phyloP scores from a whole-genome alignment of 2,797 vertebrate genomes.

The Gymnocypris eckloni region DNA sequence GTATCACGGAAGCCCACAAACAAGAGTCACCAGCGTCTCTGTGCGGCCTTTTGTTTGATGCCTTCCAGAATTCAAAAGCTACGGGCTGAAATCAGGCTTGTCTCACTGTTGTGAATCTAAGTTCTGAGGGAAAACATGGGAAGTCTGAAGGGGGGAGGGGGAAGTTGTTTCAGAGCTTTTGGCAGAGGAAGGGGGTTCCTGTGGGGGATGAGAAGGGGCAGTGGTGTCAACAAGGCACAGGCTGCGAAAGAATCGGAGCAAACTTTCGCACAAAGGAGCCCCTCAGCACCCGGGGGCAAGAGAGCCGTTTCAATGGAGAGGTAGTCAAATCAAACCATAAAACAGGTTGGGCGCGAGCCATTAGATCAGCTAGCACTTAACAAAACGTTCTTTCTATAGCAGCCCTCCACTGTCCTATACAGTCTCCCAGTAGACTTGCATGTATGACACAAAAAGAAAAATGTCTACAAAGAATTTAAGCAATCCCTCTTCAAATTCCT shows the following conservation, averaged over 20 bases:
- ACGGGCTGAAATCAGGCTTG: conserved; percentile 53
- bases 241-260: conserved; percentile 70
- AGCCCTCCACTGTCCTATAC: conserved; percentile 30
- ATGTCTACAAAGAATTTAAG: background rate
- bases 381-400: conserved; percentile 75
- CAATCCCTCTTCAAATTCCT: conserved; percentile 23
- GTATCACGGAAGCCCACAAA: conserved; percentile 71
- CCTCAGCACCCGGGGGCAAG: conserved; percentile 65
- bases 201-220: conserved; percentile 60
- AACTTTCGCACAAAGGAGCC: conserved; percentile 74
- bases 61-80: conserved; percentile 60
- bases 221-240: conserved; percentile 74
- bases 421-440: conserved; percentile 55
- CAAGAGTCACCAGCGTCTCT: conserved; percentile 56
- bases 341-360: conserved; percentile 66
- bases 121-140: conserved; percentile 42
- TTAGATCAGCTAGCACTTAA: conserved; percentile 63
- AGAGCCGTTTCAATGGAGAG: conserved; percentile 72
- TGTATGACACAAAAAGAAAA: conserved; percentile 43
- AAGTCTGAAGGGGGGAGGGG: conserved; percentile 43
- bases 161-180: conserved; percentile 43
- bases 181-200: conserved; percentile 43
- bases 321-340: conserved; percentile 75
- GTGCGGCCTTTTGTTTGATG: conserved; percentile 61
- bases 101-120: conserved; percentile 51